These are phyloP conservation scores for Acridotheres tristis DNA, from an alignment of 2,797 vertebrate species.

Conservation along the genomic window DNA sequence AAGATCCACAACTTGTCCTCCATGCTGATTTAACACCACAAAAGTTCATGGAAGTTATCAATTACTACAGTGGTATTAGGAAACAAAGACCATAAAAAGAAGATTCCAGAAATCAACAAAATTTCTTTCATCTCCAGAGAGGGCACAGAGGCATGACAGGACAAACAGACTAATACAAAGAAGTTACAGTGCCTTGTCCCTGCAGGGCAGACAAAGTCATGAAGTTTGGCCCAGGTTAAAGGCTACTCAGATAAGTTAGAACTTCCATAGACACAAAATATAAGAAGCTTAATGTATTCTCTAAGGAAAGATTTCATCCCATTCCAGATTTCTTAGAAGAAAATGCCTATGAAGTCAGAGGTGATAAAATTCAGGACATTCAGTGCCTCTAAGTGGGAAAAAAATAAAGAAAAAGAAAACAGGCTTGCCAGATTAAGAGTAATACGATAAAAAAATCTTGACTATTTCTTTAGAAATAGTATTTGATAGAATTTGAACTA, in stretches of 20 bases:
- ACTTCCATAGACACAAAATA: neutral
- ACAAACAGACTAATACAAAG: neutral
- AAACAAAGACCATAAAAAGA: neutral
- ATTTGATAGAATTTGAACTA: neutral
- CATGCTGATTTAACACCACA: neutral
- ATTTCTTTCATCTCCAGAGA: neutral
- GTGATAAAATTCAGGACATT: neutral
- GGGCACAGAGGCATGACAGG: neutral
- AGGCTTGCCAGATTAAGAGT: neutral
- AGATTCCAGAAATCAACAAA: neutral
- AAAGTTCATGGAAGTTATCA: neutral
- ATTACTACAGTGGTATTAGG: neutral
- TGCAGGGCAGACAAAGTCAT: neutral
- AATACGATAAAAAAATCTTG: neutral
- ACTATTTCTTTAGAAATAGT: neutral
- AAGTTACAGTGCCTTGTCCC: neutral
- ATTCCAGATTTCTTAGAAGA: neutral
- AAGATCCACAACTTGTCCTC: neutral
- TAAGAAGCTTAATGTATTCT: neutral
- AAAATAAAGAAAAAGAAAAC: neutral
- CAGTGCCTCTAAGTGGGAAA: neutral
- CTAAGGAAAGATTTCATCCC: neutral
- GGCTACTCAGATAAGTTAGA: neutral
- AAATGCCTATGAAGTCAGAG: neutral
- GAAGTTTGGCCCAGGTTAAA: neutral